Evolutionary conservation across 1,140 invertebrate species (phyloP), one percentile per base, ranked within the genome.

Genomic region (Druon quercuslanigerum): DNA sequence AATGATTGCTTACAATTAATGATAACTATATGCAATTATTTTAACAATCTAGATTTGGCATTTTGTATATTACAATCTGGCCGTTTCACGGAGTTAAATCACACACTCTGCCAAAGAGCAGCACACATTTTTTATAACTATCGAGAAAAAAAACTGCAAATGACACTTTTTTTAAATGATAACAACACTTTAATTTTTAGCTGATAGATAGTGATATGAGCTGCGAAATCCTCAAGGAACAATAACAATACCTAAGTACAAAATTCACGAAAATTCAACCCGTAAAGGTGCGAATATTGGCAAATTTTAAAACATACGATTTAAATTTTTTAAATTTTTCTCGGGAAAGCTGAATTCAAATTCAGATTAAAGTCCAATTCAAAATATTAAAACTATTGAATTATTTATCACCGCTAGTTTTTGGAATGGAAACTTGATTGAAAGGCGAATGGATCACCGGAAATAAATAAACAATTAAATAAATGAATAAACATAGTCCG

Each of bases 1-100:
- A 66, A 33, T 66, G 60, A 66, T 66, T 66, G 25, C 60, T 66
- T 40, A 66, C 25, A 66, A 46, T 66, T 66, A 66, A 6, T 33
- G 25, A 40, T 66, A 66, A 11, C 25, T 66, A 60, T 33, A 40
- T 66, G 60, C 60, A 66, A 66, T 66, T 25, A 33, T 66, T 66
- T 66, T 66, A 66, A 66, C 60, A 66, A 40, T 40, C 60, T 66
- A 66, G 60, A 40, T 66, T 66, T 66, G 60, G 60, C 60, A 66
- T 66, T 20, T 33, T 33, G 20, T 66, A 66, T 66, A 66, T 66
- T 66, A 66, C 60, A 66, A 33, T 40, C 25, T 66, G 25, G 12
- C 60, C 60, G 12, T 66, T 66, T 66, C n/a, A 33, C 25, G 14
- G 14, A 40, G 52, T 9, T 9, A 46, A 46, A 46, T 46, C 40